Evolutionary conservation across 2,888 invertebrate genomes (phyloP).

Genomic region (Phorcus lineatus): DNA sequence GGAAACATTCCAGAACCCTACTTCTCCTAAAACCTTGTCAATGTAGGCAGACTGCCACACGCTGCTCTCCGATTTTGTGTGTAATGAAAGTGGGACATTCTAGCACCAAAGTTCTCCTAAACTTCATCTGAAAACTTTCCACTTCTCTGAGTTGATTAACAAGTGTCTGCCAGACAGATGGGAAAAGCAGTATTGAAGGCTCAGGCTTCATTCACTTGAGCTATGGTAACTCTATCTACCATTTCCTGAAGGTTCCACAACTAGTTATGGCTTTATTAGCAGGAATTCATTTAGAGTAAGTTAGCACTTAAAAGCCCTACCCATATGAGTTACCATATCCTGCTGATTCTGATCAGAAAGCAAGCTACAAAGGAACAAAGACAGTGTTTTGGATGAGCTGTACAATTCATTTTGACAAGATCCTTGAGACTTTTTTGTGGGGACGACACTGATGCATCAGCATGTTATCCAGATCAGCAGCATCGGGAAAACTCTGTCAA

Average conservation of each 20-base stretch:
- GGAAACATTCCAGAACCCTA: no score
- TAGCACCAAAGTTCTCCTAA: not conserved
- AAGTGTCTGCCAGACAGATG: not conserved
- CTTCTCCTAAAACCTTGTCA: no score
- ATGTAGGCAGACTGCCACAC: no score
- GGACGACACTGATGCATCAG: no score
- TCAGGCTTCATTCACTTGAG: no score
- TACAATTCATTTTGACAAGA: no score
- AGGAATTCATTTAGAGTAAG: not conserved
- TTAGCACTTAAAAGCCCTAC: conserved; percentile 5
- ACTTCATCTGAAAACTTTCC: not conserved
- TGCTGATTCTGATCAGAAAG: not conserved
- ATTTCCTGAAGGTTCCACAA: conserved; percentile 8
- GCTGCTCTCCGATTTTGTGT: no score
- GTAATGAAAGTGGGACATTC: no score
- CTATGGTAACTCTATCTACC: not conserved
- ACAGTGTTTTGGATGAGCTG: not conserved
- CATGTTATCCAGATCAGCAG: no score
- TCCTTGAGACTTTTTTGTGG: no score
- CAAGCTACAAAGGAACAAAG: not conserved
- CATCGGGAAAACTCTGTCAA: no score
- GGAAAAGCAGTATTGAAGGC: not conserved
- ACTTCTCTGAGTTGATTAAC: not conserved
- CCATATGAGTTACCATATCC: conserved; percentile 8
- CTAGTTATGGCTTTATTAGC: conserved; percentile 18